Base-by-base conservation (phyloP, 2,888 invertebrate species). In the Ligdia adustata region DNA sequence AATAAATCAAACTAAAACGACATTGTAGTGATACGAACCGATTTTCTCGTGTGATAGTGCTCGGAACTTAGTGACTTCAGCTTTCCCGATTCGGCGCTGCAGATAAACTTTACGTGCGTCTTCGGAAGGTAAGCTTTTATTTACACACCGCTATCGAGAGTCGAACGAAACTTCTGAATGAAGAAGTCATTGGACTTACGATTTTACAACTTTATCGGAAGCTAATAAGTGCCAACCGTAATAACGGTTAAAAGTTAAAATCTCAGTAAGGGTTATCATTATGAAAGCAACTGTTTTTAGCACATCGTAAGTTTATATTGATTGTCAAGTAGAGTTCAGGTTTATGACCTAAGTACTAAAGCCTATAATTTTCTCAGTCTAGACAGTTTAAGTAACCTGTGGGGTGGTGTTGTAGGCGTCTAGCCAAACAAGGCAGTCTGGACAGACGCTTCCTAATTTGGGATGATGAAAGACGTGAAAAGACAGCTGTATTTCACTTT, bases 1-100 rank as follows among this genome's bases (percentile, higher is more conserved):
- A 77, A 69, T 75, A 78, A 75, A 69, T 71, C 60, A 59, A 66
- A 73, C 62, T 60, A 64, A 69, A 60, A 60, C 61, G 61, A 71
- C 70, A 55, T 67, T 63, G 49, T 62, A 64, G 75, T 74, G 72
- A 65, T 70, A 73, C 63, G 60, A 69, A 70, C 72, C 64, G 60
- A 69, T 62, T 65, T 7, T 35, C 65, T 63, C 52, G 55, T 70
- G 79, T 73, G 75, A 69, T 70, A 54, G 72, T 73, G 73, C 56
- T 57, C 56, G 52, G 51, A 57, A 58, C 27, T 29, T n/a, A 39
- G 45, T 47, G 44, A 18, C 20, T 34, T 22, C 35, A 39, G 27
- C 46, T 41, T 29, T 31, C 42, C 38, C 12, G 38, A 41, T 41
- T 35, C 39, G 13, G 35, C 40, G 12, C n/a, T n/a, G 26, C 9